Evolutionary conservation across 2,113 vertebrate genomes (phyloP).

Genomic region (Epinephelus fuscoguttatus): DNA sequence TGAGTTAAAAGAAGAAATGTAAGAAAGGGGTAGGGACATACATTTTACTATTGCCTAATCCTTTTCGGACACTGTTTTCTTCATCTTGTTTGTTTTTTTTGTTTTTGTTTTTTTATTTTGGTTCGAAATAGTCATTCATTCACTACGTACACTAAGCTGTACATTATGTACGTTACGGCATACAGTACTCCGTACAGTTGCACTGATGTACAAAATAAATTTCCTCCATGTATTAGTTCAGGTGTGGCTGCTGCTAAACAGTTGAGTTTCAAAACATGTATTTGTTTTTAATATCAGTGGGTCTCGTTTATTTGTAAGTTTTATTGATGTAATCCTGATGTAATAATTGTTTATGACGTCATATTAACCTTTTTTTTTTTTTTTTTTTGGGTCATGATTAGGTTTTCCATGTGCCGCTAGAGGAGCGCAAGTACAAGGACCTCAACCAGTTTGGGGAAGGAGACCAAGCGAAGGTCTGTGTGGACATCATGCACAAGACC

Average conservation of each 20-base stretch:
- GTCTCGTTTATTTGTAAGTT: not conserved
- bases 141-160: too few species aligned
- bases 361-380: not conserved
- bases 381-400: constrained; percentile 50
- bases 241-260: too few species aligned
- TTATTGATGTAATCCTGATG: not conserved
- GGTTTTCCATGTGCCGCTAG: constrained; percentile 99
- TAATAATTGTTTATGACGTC: not conserved
- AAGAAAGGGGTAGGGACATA: too few species aligned
- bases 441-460: constrained; percentile 99
- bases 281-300: not conserved
- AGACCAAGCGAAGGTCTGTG: constrained; percentile 98
- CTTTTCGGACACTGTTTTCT: too few species aligned
- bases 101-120: too few species aligned
- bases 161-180: too few species aligned
- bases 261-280: not conserved
- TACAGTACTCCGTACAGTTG: too few species aligned
- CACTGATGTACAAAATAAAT: too few species aligned
- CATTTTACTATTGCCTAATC: too few species aligned
- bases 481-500: constrained; percentile 99
- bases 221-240: not conserved
- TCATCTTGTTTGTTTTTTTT: too few species aligned
- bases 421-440: constrained; percentile 99
- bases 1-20: too few species aligned
- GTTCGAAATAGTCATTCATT: too few species aligned